Percentiles rank a stretch among this genome's conserved stretches.
These are phyloP conservation scores for Intellagama lesueurii DNA, from an alignment of 2,797 vertebrate genomes.

Conservation along the genomic window DNA sequence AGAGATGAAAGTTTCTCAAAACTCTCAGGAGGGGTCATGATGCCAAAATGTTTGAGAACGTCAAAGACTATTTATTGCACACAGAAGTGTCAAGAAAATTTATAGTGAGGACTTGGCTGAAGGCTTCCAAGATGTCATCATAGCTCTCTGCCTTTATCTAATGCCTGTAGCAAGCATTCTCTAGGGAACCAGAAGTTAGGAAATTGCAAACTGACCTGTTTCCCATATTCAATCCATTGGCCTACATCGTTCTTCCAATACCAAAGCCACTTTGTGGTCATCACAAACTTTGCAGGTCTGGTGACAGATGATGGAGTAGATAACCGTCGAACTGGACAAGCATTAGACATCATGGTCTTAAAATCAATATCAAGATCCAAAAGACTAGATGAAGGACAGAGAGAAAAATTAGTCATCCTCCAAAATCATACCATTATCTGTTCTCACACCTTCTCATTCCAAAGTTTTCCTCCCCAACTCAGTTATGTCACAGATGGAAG, in stretches of 20 bases:
- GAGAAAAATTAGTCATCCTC: background rate
- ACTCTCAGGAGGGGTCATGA: too few relatives aligned
- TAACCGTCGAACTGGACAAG: slow-evolving; percentile 81
- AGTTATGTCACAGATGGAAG: background rate
- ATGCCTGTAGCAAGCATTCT: slow-evolving; percentile 16
- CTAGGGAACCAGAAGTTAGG: background rate
- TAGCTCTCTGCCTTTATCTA: too few relatives aligned
- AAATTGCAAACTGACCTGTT: slow-evolving; percentile 78
- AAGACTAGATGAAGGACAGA: slow-evolving; percentile 46
- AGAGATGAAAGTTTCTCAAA: too few relatives aligned
- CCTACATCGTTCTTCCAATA: slow-evolving; percentile 85
- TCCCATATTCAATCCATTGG: slow-evolving; percentile 85
- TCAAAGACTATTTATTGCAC: too few relatives aligned
- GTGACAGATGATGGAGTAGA: slow-evolving; percentile 85
- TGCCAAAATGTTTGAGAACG: too few relatives aligned
- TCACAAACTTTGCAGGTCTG: slow-evolving; percentile 72
- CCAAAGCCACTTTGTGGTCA: slow-evolving; percentile 94
- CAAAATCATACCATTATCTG: slow-evolving; percentile 7
- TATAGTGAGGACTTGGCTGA: too few relatives aligned
- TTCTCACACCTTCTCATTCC: background rate
- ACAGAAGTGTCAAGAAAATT: too few relatives aligned
- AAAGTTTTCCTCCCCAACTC: background rate
- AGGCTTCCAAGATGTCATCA: too few relatives aligned
- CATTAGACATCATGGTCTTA: slow-evolving; percentile 78
- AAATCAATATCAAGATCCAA: slow-evolving; percentile 78